Conservation (phyloP, 1,140 invertebrate genomes). For the Zaprionus capensis region DNA sequence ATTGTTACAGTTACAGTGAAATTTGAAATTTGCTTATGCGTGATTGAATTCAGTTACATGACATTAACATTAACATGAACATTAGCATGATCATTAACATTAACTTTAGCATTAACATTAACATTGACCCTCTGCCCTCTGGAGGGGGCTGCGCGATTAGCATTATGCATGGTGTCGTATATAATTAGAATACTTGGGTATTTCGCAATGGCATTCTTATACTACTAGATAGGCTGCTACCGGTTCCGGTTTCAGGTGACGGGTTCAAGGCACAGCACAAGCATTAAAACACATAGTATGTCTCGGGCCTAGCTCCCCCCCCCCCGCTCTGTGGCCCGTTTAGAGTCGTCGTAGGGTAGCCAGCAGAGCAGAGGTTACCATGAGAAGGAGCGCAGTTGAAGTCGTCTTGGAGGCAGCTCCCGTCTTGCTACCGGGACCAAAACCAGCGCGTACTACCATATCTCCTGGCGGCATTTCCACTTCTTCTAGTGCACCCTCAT, state of each 20-base stretch:
- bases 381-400: background rate
- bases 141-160: slow-evolving; percentile 55
- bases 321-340: slow-evolving; percentile 6
- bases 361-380: slow-evolving; percentile 1
- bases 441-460: slow-evolving; percentile 60
- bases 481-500: slow-evolving; percentile 28
- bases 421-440: slow-evolving; percentile 30
- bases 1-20: slow-evolving; percentile 61
- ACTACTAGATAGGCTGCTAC: slow-evolving; percentile 24
- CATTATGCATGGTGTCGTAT: slow-evolving; percentile 60
- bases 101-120: slow-evolving; percentile 63
- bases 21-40: slow-evolving; percentile 47
- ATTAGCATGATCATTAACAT: slow-evolving; percentile 26
- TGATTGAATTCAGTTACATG: slow-evolving; percentile 34
- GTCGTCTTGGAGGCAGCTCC: slow-evolving; percentile 8
- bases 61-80: slow-evolving; percentile 11
- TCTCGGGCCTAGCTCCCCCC: background rate
- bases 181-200: slow-evolving; percentile 79
- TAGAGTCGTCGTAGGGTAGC: slow-evolving; percentile 54
- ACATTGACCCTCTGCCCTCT: slow-evolving; percentile 65
- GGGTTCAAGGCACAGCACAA: slow-evolving; percentile 50
- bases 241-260: slow-evolving; percentile 19
- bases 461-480: slow-evolving; percentile 60
- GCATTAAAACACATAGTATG: background rate
- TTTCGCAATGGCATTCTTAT: slow-evolving; percentile 38